phyloP scores from a whole-genome alignment of 2,888 invertebrate genomes.

The Meteorus cinctellus region DNA sequence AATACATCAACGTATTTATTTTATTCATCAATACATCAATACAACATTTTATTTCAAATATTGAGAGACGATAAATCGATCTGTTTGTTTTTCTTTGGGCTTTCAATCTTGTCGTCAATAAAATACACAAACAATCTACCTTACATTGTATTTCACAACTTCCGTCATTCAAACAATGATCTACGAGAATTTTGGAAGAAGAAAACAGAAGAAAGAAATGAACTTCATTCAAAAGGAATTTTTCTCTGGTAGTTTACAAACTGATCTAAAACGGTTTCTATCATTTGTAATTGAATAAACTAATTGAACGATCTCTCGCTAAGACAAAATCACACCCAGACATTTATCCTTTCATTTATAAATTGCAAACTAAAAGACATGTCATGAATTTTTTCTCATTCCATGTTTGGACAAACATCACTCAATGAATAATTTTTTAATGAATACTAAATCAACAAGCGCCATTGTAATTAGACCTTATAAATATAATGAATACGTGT shows the following conservation, averaged over 20 bases:
- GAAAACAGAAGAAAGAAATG: too few species aligned
- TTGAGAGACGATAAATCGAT: constrained; percentile 6
- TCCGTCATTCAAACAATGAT: background rate
- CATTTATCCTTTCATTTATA: too few species aligned
- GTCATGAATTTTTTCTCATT: background rate
- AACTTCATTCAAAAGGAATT: too few species aligned
- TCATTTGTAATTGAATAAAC: too few species aligned
- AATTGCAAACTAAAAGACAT: background rate
- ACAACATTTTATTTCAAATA: constrained; percentile 11
- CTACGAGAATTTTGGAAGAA: too few species aligned
- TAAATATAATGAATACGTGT: constrained; percentile 14
- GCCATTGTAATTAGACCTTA: constrained; percentile 63
- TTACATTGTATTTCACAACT: background rate
- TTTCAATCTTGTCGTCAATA: constrained; percentile 4
- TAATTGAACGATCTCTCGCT: too few species aligned
- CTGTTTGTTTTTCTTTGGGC: background rate
- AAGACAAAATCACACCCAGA: too few species aligned
- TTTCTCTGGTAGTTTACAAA: too few species aligned
- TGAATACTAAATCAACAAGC: constrained; percentile 59
- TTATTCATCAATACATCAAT: background rate
- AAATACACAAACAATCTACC: background rate
- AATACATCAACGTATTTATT: background rate
- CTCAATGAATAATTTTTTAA: constrained; percentile 50
- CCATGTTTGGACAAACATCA: constrained; percentile 2
- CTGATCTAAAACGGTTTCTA: too few species aligned